A percentile compares a stretch with the other conserved stretches of the same genome.
Evolutionary conservation across 2,797 vertebrate genomes (phyloP).

Genomic region (Acrocephalus scirpaceus): DNA sequence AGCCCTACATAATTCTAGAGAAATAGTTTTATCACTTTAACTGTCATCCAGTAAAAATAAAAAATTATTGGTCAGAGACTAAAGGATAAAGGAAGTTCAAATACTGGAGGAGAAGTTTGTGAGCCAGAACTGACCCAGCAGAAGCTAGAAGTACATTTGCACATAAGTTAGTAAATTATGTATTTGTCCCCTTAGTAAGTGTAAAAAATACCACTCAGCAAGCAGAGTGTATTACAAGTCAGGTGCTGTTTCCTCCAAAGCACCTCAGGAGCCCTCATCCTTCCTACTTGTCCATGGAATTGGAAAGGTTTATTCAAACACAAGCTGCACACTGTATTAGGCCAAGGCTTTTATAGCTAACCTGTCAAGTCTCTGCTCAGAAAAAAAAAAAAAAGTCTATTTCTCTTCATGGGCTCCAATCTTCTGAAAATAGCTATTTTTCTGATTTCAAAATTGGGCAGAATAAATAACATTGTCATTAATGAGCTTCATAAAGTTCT

Average conservation of each 20-base stretch:
- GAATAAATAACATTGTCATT: neutral
- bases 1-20: neutral
- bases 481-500: neutral
- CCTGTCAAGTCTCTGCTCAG: neutral
- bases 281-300: neutral
- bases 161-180: slow-evolving; percentile 12
- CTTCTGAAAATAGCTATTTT: neutral
- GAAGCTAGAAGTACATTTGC: slow-evolving; percentile 33
- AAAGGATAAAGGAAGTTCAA: slow-evolving; percentile 48
- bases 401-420: neutral
- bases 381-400: neutral
- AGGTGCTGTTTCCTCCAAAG: neutral
- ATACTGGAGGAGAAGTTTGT: slow-evolving; percentile 39
- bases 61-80: slow-evolving; percentile 10
- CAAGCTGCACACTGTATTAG: neutral
- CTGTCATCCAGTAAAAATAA: slow-evolving; percentile 45
- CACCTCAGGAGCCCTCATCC: neutral
- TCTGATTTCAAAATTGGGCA: neutral
- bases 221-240: neutral
- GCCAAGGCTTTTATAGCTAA: neutral
- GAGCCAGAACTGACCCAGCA: slow-evolving; percentile 54
- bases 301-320: neutral
- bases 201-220: neutral
- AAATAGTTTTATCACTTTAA: neutral
- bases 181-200: neutral